phyloP scores from a whole-genome alignment of 2,888 invertebrate species.

The Phengaris arion region DNA sequence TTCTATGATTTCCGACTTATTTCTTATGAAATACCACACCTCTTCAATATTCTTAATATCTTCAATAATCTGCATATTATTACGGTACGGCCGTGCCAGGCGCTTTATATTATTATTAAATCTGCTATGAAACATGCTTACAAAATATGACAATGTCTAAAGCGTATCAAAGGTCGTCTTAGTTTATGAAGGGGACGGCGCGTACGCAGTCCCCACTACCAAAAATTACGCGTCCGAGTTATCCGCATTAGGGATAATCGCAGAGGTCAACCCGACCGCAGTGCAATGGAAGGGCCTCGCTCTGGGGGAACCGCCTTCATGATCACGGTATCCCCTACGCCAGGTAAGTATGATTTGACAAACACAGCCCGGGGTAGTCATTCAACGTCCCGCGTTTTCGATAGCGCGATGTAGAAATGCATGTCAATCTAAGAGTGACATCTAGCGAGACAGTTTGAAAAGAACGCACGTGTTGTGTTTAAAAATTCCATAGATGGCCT shows the following conservation, averaged over 20 bases:
- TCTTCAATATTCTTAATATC: too few relatives aligned
- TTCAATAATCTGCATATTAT: too few relatives aligned
- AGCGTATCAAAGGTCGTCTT: too few relatives aligned
- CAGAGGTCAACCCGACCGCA: slow-evolving; percentile 55
- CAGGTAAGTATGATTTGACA: slow-evolving; percentile 39
- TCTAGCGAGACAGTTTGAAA: slow-evolving; percentile 4
- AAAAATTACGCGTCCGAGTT: slow-evolving; percentile 56
- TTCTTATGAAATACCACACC: too few relatives aligned
- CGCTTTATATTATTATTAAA: too few relatives aligned
- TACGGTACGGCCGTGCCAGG: too few relatives aligned
- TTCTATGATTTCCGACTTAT: too few relatives aligned
- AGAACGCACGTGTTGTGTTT: neutral
- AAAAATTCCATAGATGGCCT: too few relatives aligned
- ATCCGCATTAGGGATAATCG: slow-evolving; percentile 56
- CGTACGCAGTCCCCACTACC: slow-evolving; percentile 53
- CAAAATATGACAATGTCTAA: too few relatives aligned
- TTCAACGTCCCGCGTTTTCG: slow-evolving; percentile 25
- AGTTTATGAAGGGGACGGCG: slow-evolving; percentile 36
- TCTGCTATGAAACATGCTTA: too few relatives aligned
- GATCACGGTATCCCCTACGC: slow-evolving; percentile 55
- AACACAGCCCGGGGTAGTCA: slow-evolving; percentile 1
- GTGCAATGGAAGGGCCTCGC: slow-evolving; percentile 54
- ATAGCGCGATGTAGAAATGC: slow-evolving; percentile 32
- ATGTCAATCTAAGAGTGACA: slow-evolving; percentile 14
- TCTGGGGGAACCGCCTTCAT: slow-evolving; percentile 55